phyloP scores from a whole-genome alignment of 2,797 vertebrate genomes.

The Pelodytes ibericus region DNA sequence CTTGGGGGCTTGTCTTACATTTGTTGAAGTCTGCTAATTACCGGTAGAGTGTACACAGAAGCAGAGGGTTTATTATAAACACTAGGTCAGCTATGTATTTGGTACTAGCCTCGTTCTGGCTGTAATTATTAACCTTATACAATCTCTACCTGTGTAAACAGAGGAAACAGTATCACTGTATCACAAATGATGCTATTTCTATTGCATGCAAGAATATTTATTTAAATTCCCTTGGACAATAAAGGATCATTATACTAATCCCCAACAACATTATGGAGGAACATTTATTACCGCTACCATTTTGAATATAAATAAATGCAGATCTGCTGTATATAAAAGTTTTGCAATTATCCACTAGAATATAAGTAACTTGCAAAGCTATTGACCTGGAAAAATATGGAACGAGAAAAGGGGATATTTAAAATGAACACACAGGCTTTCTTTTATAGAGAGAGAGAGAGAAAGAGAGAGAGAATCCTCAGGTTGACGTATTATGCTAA shows the following conservation, averaged over 20 bases:
- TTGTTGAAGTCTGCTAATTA: too few relatives aligned
- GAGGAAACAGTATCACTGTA: too few relatives aligned
- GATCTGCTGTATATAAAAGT: background rate
- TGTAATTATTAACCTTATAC: too few relatives aligned
- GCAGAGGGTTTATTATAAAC: too few relatives aligned
- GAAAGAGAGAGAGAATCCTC: conserved; percentile 30
- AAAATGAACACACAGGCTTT: conserved; percentile 44
- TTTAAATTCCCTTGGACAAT: conserved; percentile 1
- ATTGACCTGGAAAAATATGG: conserved; percentile 31
- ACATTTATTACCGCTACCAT: conserved; percentile 47
- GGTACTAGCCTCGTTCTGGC: too few relatives aligned
- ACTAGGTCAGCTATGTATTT: too few relatives aligned
- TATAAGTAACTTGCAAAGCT: conserved; percentile 41
- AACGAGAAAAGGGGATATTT: conserved; percentile 44
- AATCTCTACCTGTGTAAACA: too few relatives aligned
- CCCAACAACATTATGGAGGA: conserved; percentile 26
- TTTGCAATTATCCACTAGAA: conserved; percentile 22
- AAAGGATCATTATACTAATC: background rate
- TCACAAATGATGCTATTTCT: too few relatives aligned
- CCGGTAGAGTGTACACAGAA: too few relatives aligned
- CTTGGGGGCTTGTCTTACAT: too few relatives aligned
- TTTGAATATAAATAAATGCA: background rate
- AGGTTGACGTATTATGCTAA: conserved; percentile 59
- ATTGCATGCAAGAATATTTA: background rate
- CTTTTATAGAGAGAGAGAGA: background rate